phyloP scores from a whole-genome alignment of 1,140 invertebrate genomes.

The Parapsyche elsis region DNA sequence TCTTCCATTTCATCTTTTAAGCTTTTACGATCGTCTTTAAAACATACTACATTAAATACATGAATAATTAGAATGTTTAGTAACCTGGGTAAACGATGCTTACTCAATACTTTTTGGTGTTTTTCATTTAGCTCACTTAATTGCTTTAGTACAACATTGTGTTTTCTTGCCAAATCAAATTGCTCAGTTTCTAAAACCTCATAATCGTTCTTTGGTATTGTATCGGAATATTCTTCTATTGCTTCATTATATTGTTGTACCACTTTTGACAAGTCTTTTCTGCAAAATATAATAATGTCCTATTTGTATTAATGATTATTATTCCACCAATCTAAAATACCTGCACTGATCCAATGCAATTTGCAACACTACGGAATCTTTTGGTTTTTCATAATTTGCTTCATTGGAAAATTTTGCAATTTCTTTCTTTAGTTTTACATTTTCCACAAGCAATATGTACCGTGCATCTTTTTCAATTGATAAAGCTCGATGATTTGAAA shows the following conservation, averaged over 20 bases:
- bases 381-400: constrained; percentile 43
- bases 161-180: constrained; percentile 56
- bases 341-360: constrained; percentile 64
- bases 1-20: constrained; percentile 62
- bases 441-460: constrained; percentile 64
- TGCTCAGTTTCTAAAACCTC: constrained; percentile 59
- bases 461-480: constrained; percentile 63
- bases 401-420: constrained; percentile 56
- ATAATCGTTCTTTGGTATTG: constrained; percentile 62
- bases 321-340: constrained; percentile 40
- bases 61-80: not conserved
- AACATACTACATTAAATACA: constrained; percentile 3
- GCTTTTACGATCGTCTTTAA: constrained; percentile 53
- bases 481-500: constrained; percentile 61
- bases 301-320: not conserved
- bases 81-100: not conserved
- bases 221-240: constrained; percentile 62
- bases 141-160: constrained; percentile 57
- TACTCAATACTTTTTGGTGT: constrained; percentile 59
- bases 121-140: constrained; percentile 58
- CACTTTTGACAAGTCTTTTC: constrained; percentile 47
- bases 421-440: constrained; percentile 61
- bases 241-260: constrained; percentile 58
- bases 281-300: constrained; percentile 20
- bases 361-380: constrained; percentile 61